Conservation (phyloP, 2,888 invertebrate genomes). For the Sesia apiformis region DNA sequence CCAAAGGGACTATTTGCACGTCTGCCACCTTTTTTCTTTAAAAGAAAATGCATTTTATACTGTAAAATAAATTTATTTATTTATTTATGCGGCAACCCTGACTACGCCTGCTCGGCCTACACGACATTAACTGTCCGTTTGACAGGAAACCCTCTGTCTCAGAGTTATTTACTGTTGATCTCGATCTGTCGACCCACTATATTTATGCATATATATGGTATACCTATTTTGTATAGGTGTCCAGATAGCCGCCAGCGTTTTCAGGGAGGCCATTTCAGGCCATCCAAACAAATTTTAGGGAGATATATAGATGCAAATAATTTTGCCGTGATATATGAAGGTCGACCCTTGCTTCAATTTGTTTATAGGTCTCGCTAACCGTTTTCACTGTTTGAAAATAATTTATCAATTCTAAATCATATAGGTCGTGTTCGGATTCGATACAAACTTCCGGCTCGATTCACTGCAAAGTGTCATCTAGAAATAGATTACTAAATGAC, state of each 20-base stretch:
- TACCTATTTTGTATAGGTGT: background rate
- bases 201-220: background rate
- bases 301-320: no score
- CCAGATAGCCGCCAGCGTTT: background rate
- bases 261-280: no score
- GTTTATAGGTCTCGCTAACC: no score
- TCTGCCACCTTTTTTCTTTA: background rate
- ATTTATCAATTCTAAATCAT: no score
- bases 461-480: no score
- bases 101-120: conserved; percentile 3
- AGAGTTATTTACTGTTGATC: conserved; percentile 63
- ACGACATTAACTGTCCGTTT: background rate
- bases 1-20: background rate
- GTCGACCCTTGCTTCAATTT: no score
- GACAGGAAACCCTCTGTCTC: conserved; percentile 63
- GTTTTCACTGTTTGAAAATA: no score
- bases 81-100: conserved; percentile 6
- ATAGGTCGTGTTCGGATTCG: no score
- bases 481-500: no score
- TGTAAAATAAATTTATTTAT: background rate
- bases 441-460: no score
- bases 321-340: no score
- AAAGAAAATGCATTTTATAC: background rate
- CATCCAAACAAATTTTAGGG: no score
- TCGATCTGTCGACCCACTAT: conserved; percentile 36